Evolutionary conservation across 2,113 vertebrate genomes (phyloP).

Genomic region (Solenodon paradoxus): DNA sequence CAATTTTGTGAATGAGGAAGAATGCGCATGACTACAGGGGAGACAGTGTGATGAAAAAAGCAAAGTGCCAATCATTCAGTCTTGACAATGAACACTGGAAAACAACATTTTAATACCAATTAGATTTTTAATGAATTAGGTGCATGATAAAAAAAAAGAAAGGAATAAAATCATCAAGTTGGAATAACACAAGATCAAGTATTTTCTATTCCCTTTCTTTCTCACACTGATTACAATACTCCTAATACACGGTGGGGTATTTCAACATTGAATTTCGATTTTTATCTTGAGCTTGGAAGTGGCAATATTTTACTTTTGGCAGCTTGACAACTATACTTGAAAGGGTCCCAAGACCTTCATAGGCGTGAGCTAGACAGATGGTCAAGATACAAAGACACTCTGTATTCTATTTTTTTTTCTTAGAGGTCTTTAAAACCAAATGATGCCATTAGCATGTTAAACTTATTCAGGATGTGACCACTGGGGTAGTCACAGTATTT

Average conservation of each 20-base stretch:
- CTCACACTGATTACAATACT: neutral
- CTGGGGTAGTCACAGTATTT: neutral
- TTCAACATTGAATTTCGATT: conserved; percentile 50
- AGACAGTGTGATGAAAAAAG: neutral
- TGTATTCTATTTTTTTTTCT: neutral
- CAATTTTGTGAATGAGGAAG: neutral
- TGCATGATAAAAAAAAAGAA: neutral
- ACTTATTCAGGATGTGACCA: conserved; percentile 41
- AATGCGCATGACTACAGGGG: too few relatives aligned
- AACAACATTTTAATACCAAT: neutral
- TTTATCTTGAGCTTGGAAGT: conserved; percentile 23
- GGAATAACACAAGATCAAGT: neutral
- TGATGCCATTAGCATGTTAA: conserved; percentile 33
- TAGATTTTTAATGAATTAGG: neutral
- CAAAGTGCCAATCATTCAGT: neutral
- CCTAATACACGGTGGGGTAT: neutral
- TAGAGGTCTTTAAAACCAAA: conserved; percentile 52
- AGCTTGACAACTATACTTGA: conserved; percentile 54
- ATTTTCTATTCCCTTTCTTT: neutral
- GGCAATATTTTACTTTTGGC: conserved; percentile 52
- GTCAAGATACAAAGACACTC: conserved; percentile 52
- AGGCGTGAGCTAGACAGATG: conserved; percentile 64
- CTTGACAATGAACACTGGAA: neutral
- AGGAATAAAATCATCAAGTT: conserved; percentile 3
- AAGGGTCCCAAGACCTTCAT: conserved; percentile 62